phyloP scores from a whole-genome alignment of 2,797 vertebrate genomes.

The Loris lydekkerianus region DNA sequence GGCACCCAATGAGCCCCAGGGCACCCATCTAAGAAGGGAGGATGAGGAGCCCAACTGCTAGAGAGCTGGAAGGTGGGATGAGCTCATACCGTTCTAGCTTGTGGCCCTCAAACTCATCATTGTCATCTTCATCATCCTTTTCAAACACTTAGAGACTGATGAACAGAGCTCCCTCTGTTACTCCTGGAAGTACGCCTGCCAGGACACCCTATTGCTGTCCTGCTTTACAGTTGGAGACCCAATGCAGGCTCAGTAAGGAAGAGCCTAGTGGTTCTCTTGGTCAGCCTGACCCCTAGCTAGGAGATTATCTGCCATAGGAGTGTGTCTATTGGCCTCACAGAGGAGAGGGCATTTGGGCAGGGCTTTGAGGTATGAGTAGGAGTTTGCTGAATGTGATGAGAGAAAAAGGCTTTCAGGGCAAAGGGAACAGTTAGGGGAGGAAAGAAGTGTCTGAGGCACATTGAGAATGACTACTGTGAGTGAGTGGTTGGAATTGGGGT shows the following conservation, averaged over 20 bases:
- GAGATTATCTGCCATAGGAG: background rate
- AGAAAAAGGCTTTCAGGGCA: background rate
- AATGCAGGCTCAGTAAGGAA: background rate
- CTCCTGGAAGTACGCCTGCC: background rate
- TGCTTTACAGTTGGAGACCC: too few relatives aligned
- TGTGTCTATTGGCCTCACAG: background rate
- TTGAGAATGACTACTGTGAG: fast-evolving
- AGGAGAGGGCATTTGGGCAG: background rate
- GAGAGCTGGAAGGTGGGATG: background rate
- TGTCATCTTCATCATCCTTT: background rate
- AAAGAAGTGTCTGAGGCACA: background rate
- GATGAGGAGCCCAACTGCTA: too few relatives aligned
- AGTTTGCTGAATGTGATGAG: background rate
- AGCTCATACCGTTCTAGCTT: background rate
- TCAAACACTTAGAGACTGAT: background rate
- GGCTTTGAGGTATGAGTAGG: background rate
- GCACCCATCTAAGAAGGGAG: background rate
- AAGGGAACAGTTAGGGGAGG: fast-evolving
- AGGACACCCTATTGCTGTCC: background rate
- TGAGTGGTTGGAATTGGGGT: fast-evolving
- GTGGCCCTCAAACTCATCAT: background rate
- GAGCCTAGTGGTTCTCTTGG: too few relatives aligned
- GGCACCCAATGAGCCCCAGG: fast-evolving
- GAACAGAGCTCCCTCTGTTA: fast-evolving
- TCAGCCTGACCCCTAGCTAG: background rate